phyloP scores from a whole-genome alignment of 2,888 invertebrate species.

The Helicoverpa assulta region DNA sequence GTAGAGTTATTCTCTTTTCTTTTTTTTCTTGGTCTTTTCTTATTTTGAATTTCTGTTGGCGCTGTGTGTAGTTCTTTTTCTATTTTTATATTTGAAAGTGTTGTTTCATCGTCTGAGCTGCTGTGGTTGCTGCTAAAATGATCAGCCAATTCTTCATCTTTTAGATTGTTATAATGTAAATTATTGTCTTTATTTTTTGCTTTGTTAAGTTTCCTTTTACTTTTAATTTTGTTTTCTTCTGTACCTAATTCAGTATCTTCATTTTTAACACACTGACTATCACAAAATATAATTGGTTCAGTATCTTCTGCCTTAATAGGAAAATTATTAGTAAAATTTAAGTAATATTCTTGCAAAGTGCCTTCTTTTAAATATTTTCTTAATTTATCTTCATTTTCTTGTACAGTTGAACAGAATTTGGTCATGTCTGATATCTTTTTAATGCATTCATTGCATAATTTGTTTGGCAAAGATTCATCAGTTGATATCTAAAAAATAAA shows the following conservation, averaged over 20 bases:
- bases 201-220: background rate
- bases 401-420: slow-evolving; percentile 65
- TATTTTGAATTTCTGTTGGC: slow-evolving; percentile 1
- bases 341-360: slow-evolving; percentile 56
- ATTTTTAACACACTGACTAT: slow-evolving; percentile 20
- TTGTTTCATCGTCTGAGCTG: slow-evolving; percentile 40
- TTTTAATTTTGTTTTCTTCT: slow-evolving; percentile 4
- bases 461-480: slow-evolving; percentile 67
- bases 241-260: slow-evolving; percentile 9
- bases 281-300: background rate
- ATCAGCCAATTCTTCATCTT: slow-evolving; percentile 15
- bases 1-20: slow-evolving; percentile 9
- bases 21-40: slow-evolving; percentile 7
- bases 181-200: background rate
- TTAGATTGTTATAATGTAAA: slow-evolving; percentile 14
- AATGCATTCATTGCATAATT: slow-evolving; percentile 70
- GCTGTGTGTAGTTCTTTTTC: slow-evolving; percentile 5
- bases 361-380: slow-evolving; percentile 51
- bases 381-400: slow-evolving; percentile 70
- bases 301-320: slow-evolving; percentile 44
- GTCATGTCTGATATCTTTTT: slow-evolving; percentile 68
- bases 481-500: slow-evolving; percentile 69
- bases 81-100: slow-evolving; percentile 17
- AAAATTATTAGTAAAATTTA: slow-evolving; percentile 42
- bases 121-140: slow-evolving; percentile 12